Percentiles rank a stretch among this genome's conserved stretches.
phyloP scores from a whole-genome alignment of 2,797 vertebrate species.

The Hypotaenidia philippensis region DNA sequence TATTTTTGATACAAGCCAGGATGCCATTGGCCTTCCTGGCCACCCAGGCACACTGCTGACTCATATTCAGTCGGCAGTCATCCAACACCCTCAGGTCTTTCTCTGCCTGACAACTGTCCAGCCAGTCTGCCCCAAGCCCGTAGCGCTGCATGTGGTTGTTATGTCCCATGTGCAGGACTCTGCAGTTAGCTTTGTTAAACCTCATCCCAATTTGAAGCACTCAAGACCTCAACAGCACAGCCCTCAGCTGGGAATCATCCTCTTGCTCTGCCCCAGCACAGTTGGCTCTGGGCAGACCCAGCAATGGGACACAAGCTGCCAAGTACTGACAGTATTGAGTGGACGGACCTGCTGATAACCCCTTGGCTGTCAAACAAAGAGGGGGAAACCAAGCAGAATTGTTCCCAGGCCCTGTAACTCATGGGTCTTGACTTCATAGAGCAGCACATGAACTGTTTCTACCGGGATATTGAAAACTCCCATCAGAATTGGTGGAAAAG shows the following conservation, averaged over 20 bases:
- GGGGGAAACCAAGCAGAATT: not conserved
- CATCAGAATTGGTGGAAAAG: not conserved
- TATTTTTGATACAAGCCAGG: too few species aligned
- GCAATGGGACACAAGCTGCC: not conserved
- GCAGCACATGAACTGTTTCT: not conserved
- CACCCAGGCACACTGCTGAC: too few species aligned
- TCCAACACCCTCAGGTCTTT: too few species aligned
- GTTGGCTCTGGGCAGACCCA: not conserved
- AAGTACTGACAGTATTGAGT: not conserved
- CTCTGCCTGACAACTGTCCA: too few species aligned
- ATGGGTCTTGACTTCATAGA: not conserved
- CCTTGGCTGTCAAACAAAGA: not conserved
- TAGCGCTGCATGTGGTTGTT: too few species aligned
- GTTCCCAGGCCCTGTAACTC: not conserved
- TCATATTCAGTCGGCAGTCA: too few species aligned
- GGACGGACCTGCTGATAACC: not conserved
- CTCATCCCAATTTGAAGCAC: not conserved
- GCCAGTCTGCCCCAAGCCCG: too few species aligned
- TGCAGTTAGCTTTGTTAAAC: too few species aligned
- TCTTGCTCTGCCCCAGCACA: too few species aligned
- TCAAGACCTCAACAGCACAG: not conserved
- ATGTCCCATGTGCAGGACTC: too few species aligned
- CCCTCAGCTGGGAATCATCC: not conserved
- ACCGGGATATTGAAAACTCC: not conserved
- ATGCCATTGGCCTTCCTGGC: too few species aligned